Conservation (phyloP, 2,113 vertebrate species). For the Hassar affinis region DNA sequence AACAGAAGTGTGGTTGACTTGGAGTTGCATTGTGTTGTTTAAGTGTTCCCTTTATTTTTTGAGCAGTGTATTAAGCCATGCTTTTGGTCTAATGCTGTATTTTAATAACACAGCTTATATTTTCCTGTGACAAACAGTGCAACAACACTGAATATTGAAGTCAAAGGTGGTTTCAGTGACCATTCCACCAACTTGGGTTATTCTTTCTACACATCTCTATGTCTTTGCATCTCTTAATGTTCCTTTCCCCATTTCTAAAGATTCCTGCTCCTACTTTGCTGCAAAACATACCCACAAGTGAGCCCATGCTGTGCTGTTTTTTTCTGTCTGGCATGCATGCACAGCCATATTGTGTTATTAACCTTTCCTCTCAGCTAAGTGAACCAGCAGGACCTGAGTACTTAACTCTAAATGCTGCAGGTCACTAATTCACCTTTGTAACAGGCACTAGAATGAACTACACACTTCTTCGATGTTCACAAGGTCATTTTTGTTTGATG, state of each 20-base stretch:
- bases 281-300: neutral
- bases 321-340: neutral
- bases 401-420: neutral
- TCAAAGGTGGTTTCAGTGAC: neutral
- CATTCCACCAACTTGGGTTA: neutral
- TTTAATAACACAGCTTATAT: neutral
- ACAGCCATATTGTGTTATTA: neutral
- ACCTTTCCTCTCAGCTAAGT: neutral
- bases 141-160: neutral
- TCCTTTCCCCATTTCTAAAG: neutral
- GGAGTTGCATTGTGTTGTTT: too few relatives aligned
- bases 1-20: too few relatives aligned
- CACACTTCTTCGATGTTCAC: neutral
- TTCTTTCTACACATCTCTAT: neutral
- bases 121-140: slow-evolving; percentile 5
- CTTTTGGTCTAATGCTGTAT: slow-evolving; percentile 14
- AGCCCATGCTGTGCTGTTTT: neutral
- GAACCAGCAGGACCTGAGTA: neutral
- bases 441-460: neutral
- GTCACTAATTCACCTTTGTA: neutral
- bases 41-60: too few relatives aligned
- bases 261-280: neutral
- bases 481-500: neutral
- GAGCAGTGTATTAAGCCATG: slow-evolving; percentile 11
- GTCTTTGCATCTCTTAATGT: neutral